Evolutionary conservation across 2,888 invertebrate genomes (phyloP), one percentile per base, ranked within the genome.

Genomic region (Neuroscelio doddi): DNA sequence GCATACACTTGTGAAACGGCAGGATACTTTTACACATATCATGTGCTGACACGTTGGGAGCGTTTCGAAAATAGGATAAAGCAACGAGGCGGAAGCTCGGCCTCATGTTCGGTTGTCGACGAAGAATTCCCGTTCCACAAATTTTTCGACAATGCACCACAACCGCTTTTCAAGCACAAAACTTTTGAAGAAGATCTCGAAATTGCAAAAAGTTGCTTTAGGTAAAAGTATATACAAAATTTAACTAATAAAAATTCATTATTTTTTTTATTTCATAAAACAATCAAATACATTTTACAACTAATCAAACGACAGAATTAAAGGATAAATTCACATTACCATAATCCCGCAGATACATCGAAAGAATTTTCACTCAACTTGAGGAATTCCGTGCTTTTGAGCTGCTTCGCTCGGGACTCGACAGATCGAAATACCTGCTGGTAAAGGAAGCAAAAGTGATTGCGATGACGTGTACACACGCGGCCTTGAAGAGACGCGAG

Each of bases 391-490:
- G 98, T 45, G 98, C 99, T 0, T 99, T 99, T 85, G 99, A 99
- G 85, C 86, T 99, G 69, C 86, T 99, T 4, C 89, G 99, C 7
- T 97, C 96, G 44, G 99, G 99, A 0, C 86, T 97, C 42, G 99
- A 99, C 84, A 88, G 99, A 42, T 96, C 98, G 0, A 95, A 97
- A 79, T 99, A 99, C 85, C 87, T 99, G 55, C 87, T 99, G 49
- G 98, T 99, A 0, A 97, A 97, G 81, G 99, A 99, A 83, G 98
- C 99, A 0, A 99, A 98, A 86, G 97, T 99, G 52, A 99, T 99
- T 73, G 99, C 99, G 0, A 99, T 99, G 99, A 99, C 99, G 0
- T 99, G 99, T 86, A 99, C 99, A 0, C 99, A 99, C 85, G 99
- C 99, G 0, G 99, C 99, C 0, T 87, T 99, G 8, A 97, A 98